phyloP scores from a whole-genome alignment of 1,140 invertebrate species.

The Drosophila lacteicornis region DNA sequence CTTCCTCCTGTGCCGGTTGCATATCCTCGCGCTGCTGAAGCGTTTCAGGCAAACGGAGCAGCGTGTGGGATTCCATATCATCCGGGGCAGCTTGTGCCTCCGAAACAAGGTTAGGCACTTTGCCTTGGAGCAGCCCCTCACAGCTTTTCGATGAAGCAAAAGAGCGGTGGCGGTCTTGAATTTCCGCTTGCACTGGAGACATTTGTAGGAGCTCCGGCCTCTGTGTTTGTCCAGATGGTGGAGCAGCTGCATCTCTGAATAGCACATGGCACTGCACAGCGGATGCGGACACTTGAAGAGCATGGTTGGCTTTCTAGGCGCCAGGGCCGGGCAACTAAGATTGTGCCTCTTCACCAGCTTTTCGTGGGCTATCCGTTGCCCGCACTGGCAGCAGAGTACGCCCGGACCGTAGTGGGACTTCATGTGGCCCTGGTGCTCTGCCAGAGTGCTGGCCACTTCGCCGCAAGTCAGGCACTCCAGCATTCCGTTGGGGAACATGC shows the following conservation, averaged over 20 bases:
- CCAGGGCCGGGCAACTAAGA: conserved; percentile 22
- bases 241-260: conserved; percentile 35
- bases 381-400: conserved; percentile 54
- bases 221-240: conserved; percentile 43
- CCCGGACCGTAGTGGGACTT: conserved; percentile 44
- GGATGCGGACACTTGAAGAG: conserved; percentile 59
- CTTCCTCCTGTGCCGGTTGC: conserved; percentile 16
- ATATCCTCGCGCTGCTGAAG: conserved; percentile 21
- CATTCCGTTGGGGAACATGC: conserved; percentile 59
- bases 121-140: conserved; percentile 4
- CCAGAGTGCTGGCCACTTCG: conserved; percentile 37
- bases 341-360: conserved; percentile 32
- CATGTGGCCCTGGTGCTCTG: conserved; percentile 56
- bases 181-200: conserved; percentile 28
- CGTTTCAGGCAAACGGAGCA: conserved; percentile 47
- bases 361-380: conserved; percentile 29
- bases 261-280: conserved; percentile 34
- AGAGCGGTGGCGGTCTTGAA: conserved; percentile 37
- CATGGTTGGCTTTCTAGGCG: background rate
- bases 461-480: conserved; percentile 64
- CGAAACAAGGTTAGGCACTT: conserved; percentile 17
- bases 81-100: background rate
- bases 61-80: background rate
- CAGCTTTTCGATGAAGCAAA: conserved; percentile 34
- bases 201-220: conserved; percentile 23